phyloP scores from a whole-genome alignment of 2,888 invertebrate species.

The Apoda limacodes region DNA sequence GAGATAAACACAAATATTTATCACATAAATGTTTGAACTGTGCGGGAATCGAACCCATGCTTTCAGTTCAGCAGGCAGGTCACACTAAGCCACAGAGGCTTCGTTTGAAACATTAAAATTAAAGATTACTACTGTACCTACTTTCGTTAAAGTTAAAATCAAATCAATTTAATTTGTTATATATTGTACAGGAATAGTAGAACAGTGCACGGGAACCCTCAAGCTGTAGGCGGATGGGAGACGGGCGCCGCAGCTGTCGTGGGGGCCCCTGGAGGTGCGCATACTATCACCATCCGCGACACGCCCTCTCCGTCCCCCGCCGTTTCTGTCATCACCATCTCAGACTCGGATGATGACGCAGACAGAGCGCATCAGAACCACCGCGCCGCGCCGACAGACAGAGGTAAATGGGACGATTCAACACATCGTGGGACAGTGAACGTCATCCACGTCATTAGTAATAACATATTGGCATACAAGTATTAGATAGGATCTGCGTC shows the following conservation, averaged over 20 bases:
- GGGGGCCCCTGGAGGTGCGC: slow-evolving; percentile 35
- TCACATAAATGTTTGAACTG: no score
- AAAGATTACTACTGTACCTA: no score
- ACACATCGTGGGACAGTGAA: no score
- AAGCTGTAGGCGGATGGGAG: slow-evolving; percentile 20
- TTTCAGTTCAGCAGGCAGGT: no score
- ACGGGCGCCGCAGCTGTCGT: slow-evolving; percentile 24
- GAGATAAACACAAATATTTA: no score
- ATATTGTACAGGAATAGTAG: slow-evolving; percentile 20
- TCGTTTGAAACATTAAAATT: no score
- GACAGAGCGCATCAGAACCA: slow-evolving; percentile 23
- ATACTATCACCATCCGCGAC: slow-evolving; percentile 92
- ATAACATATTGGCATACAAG: background rate
- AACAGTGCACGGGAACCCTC: slow-evolving; percentile 11
- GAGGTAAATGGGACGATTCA: slow-evolving; percentile 26
- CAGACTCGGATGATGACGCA: slow-evolving; percentile 92
- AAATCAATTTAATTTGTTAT: background rate
- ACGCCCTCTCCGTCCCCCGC: slow-evolving; percentile 96
- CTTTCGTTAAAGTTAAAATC: no score
- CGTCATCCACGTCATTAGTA: background rate
- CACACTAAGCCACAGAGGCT: no score
- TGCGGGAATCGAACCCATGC: no score
- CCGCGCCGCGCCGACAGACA: slow-evolving; percentile 30
- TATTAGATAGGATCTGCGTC: no score
- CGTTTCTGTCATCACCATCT: slow-evolving; percentile 94